Conservation (phyloP, 2,888 invertebrate genomes). For the Amblyjoppa fuscipennis region DNA sequence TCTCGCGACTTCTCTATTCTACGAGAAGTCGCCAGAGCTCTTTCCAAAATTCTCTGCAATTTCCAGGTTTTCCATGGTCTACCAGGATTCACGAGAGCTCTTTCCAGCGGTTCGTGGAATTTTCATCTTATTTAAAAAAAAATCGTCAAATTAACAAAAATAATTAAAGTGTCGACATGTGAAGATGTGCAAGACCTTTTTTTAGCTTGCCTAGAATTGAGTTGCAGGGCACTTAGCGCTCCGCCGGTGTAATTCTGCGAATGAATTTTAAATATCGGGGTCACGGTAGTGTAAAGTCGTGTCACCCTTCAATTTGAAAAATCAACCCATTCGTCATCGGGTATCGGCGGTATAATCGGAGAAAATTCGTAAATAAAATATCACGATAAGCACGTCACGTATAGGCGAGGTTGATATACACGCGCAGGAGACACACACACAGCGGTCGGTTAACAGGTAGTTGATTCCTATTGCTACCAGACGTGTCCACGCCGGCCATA, state of each 20-base stretch:
- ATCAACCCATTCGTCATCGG: background rate
- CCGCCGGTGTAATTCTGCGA: background rate
- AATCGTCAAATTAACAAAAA: too few species aligned
- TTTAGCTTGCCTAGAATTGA: background rate
- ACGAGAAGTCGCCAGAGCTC: too few species aligned
- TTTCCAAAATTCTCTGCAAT: too few species aligned
- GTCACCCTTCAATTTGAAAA: constrained; percentile 4
- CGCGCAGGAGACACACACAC: background rate
- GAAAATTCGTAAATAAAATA: constrained; percentile 6
- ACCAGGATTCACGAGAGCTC: too few species aligned
- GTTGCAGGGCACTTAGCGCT: background rate
- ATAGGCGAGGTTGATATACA: background rate
- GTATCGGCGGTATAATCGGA: background rate
- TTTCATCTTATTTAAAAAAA: too few species aligned
- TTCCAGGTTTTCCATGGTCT: too few species aligned
- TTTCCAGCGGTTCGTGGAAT: too few species aligned
- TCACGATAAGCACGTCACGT: background rate
- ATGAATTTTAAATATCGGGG: background rate
- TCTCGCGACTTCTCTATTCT: too few species aligned
- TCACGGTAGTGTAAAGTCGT: background rate
- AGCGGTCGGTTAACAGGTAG: constrained; percentile 56
- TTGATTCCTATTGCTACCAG: constrained; percentile 52
- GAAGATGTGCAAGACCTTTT: background rate
- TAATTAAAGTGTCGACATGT: too few species aligned
- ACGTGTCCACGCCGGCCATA: constrained; percentile 31